phyloP scores from a whole-genome alignment of 2,113 vertebrate species.

The Halichoeres trimaculatus region DNA sequence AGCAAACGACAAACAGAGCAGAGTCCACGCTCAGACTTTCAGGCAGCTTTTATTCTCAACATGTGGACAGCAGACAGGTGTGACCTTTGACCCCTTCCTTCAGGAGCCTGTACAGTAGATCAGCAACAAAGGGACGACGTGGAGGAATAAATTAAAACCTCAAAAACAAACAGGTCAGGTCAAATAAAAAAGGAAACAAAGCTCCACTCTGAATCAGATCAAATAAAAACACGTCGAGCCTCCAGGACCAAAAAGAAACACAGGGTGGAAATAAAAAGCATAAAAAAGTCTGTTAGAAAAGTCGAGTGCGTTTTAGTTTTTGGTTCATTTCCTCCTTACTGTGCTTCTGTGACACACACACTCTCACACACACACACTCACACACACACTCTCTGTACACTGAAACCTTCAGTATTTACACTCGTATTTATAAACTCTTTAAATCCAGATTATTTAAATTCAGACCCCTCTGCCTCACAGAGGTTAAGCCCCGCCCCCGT shows the following conservation, averaged over 20 bases:
- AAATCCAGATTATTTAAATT: neutral
- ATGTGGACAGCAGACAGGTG: constrained; percentile 51
- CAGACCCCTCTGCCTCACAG: neutral
- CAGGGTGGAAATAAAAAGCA: constrained; percentile 41
- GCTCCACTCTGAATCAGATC: constrained; percentile 3
- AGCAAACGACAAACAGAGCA: neutral
- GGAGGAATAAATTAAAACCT: constrained; percentile 73
- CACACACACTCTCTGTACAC: constrained; percentile 1
- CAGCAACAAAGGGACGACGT: constrained; percentile 45
- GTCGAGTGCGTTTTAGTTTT: constrained; percentile 33
- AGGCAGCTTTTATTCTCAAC: constrained; percentile 62
- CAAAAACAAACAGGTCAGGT: neutral
- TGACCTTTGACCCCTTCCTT: constrained; percentile 50
- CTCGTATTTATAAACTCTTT: constrained; percentile 29
- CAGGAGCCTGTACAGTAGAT: constrained; percentile 68
- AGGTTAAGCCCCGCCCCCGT: constrained; percentile 45
- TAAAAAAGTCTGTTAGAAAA: constrained; percentile 67
- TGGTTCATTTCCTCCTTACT: constrained; percentile 57
- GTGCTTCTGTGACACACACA: constrained; percentile 45
- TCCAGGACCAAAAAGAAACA: neutral
- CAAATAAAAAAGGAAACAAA: constrained; percentile 20
- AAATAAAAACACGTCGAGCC: neutral
- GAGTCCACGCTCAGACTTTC: constrained; percentile 9
- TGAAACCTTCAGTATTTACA: constrained; percentile 63
- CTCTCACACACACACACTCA: neutral